Base-by-base conservation (phyloP, 2,113 vertebrate genomes). In the Petrocephalus microphthalmus region DNA sequence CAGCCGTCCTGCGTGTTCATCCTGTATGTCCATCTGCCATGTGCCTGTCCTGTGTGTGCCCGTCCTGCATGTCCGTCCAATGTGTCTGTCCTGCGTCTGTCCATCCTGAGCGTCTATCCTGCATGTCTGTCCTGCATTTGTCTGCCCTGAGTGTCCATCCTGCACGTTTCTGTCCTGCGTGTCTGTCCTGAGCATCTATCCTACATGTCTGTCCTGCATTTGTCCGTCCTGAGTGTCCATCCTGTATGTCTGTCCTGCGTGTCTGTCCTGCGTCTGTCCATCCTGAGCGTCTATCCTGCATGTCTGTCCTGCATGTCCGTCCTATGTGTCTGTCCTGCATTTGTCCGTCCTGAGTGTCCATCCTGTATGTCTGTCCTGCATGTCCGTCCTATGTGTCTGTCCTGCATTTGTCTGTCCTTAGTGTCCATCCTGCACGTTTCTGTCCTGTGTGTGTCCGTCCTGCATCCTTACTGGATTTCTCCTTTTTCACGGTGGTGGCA, bases 391-490 rank as follows among this genome's bases (percentile, higher is more conserved):
- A 37, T 49, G 7, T 17, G 42, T 5, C 19, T 45, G 15, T 74
- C 53, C 29, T 64, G 88, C 88, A 83, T 42, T 42, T 42, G 42
- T 42, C 86, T 88, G 87, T 90, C 64, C 87, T 78, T 15, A 37
- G 25, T 42, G 86, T 91, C 91, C 88, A 88, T 91, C 88, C 89
- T 42, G 42, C 42, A 42, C 42, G 3, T 42, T 42, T 42, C 42
- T 42, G 42, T 42, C 42, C 42, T 42, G 42, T 3, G 42, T 42
- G 42, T 42, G 42, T 42, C 19, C 42, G 20, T 45, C 15, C 57
- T 90, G 81, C 90, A 89, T 90, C 85, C 84, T 47, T 89, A 89
- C 88, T 89, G 88, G 78, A 90, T 92, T 85, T 86, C 90, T 81
- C 52, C 86, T 87, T 86, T 89, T 90, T 90, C 89, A 87, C 88